A percentile compares a stretch with the other conserved stretches of the same genome.
Conservation (phyloP, 2,113 vertebrate genomes). For the Chloropsis cyanopogon region DNA sequence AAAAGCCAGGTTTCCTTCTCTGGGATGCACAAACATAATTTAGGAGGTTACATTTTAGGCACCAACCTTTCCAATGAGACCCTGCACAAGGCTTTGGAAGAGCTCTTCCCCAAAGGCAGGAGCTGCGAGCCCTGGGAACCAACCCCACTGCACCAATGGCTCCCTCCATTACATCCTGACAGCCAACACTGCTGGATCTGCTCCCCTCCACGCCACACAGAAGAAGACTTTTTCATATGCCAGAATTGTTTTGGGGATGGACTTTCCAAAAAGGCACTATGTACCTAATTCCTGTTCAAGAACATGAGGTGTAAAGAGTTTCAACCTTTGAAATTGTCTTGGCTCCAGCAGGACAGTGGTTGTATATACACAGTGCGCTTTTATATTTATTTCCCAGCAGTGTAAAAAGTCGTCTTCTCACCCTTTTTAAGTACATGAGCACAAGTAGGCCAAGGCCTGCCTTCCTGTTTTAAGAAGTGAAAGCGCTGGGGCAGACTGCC, state of each 20-base stretch:
- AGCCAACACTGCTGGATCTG: not conserved
- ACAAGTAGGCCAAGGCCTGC: conserved; percentile 71
- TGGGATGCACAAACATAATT: not conserved
- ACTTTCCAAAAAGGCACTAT: not conserved
- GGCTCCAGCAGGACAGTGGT: not conserved
- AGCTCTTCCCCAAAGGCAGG: not conserved
- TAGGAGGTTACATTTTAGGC: not conserved
- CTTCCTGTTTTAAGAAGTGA: conserved; percentile 84
- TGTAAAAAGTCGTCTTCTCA: conserved; percentile 50
- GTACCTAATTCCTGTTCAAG: not conserved
- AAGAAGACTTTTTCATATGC: not conserved
- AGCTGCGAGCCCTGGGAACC: not conserved
- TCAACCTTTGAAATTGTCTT: not conserved
- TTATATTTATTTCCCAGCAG: conserved; percentile 11
- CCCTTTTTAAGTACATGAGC: conserved; percentile 36
- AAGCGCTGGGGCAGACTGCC: conserved; percentile 72
- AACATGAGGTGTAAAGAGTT: not conserved
- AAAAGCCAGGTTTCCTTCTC: not conserved
- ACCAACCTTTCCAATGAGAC: not conserved
- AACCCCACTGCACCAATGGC: not conserved
- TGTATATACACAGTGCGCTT: not conserved
- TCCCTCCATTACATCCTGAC: not conserved
- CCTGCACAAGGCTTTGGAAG: not conserved
- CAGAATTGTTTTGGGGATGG: not conserved
- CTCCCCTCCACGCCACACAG: not conserved